phyloP scores from a whole-genome alignment of 2,113 vertebrate species.

The Columba livia region DNA sequence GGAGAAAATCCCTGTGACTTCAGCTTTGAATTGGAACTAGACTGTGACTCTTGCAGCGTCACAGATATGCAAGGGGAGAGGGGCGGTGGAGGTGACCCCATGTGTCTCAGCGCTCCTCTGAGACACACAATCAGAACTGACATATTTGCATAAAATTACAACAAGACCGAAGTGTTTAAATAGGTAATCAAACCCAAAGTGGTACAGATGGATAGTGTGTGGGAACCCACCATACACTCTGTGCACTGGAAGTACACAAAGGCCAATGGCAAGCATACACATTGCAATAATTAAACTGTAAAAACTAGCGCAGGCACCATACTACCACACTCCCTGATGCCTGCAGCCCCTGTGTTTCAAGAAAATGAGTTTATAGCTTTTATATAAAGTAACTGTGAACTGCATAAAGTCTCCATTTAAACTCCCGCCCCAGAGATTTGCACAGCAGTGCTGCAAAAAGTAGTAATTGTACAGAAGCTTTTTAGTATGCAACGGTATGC shows the following conservation, averaged over 20 bases:
- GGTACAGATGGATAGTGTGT: neutral
- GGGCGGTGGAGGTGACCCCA: neutral
- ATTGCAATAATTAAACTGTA: neutral
- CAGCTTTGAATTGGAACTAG: neutral
- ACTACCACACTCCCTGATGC: neutral
- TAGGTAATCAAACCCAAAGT: neutral
- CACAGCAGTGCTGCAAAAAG: slow-evolving; percentile 31
- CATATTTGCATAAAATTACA: neutral
- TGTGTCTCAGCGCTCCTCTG: neutral
- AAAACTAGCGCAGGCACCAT: neutral
- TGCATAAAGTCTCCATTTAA: slow-evolving; percentile 10
- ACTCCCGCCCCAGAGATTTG: slow-evolving; percentile 8
- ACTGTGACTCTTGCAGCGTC: neutral
- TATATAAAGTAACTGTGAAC: slow-evolving; percentile 1
- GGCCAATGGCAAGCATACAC: fast-evolving
- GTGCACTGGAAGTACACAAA: neutral
- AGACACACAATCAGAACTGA: neutral
- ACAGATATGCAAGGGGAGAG: neutral
- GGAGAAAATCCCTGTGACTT: neutral
- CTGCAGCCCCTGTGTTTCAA: neutral
- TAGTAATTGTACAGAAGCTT: slow-evolving; percentile 41
- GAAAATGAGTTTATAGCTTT: neutral
- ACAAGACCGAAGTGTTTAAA: neutral
- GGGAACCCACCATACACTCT: neutral
- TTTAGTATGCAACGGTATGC: slow-evolving; percentile 31